Evolutionary conservation across 1,140 invertebrate genomes (phyloP).

Genomic region (Apis dorsata): DNA sequence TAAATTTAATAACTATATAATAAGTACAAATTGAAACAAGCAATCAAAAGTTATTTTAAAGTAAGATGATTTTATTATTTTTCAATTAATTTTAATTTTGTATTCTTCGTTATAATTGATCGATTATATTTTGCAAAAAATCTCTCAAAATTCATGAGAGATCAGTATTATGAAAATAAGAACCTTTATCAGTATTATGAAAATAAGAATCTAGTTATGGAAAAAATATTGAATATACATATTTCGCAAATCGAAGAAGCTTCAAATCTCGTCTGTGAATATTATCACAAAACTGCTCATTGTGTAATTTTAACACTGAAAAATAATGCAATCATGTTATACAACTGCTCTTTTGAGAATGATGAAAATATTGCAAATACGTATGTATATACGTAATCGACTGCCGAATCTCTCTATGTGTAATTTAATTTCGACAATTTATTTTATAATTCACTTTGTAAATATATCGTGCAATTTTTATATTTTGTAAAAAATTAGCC

Average conservation of each 20-base stretch:
- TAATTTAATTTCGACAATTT: not conserved
- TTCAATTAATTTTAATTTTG: not conserved
- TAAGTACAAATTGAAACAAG: not conserved
- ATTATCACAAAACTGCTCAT: slow-evolving; percentile 6
- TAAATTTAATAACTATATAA: not conserved
- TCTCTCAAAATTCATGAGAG: not conserved
- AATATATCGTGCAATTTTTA: slow-evolving; percentile 3
- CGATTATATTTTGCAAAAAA: not conserved
- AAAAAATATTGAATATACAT: not conserved
- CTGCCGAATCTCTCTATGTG: slow-evolving; percentile 29
- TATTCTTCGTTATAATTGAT: not conserved
- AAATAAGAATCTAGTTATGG: not conserved
- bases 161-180: not conserved
- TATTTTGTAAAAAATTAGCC: not conserved
- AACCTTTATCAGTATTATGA: slow-evolving; percentile 2
- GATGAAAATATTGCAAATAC: slow-evolving; percentile 11
- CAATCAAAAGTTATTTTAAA: not conserved
- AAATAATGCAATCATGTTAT: slow-evolving; percentile 40
- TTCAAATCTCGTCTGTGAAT: not conserved
- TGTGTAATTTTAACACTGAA: slow-evolving; percentile 11
- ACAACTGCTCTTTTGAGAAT: slow-evolving; percentile 18
- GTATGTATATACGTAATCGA: slow-evolving; percentile 1
- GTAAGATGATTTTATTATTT: not conserved
- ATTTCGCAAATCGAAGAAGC: not conserved
- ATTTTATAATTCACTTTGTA: slow-evolving; percentile 22